phyloP scores from a whole-genome alignment of 1,140 invertebrate genomes.

The Chironomus striatipennis region DNA sequence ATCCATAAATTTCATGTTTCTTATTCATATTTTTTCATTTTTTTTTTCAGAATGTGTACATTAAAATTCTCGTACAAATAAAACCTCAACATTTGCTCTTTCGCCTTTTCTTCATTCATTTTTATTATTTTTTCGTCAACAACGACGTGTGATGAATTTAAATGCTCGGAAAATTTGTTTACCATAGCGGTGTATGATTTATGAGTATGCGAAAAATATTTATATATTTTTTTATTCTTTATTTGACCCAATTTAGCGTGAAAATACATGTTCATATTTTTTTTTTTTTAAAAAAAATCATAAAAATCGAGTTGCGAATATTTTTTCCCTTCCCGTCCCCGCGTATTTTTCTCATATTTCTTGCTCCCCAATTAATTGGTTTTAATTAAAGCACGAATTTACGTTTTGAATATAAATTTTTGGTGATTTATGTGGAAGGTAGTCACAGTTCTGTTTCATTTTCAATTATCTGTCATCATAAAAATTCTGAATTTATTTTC shows the following conservation, averaged over 20 bases:
- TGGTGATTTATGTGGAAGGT: too few species aligned
- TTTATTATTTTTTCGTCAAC: not conserved
- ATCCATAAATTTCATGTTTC: not conserved
- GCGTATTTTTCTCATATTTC: too few species aligned
- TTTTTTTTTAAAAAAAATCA: too few species aligned
- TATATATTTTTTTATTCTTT: not conserved
- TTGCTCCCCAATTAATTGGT: too few species aligned
- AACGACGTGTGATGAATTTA: slow-evolving; percentile 18
- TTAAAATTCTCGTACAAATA: not conserved
- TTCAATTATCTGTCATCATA: too few species aligned
- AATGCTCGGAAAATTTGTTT: slow-evolving; percentile 19
- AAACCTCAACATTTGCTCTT: not conserved
- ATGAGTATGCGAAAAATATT: not conserved
- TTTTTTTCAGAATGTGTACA: not conserved
- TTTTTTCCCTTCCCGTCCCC: too few species aligned
- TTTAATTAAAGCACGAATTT: too few species aligned
- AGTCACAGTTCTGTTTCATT: too few species aligned
- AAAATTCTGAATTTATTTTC: too few species aligned
- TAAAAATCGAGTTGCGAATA: too few species aligned
- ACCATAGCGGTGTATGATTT: slow-evolving; percentile 1
- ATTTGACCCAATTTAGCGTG: slow-evolving; percentile 5
- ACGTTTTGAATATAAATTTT: too few species aligned
- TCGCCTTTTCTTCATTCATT: not conserved
- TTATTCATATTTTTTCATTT: not conserved
- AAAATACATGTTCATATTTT: not conserved